phyloP scores from a whole-genome alignment of 2,113 vertebrate genomes.

The Odontophorus gujanensis region DNA sequence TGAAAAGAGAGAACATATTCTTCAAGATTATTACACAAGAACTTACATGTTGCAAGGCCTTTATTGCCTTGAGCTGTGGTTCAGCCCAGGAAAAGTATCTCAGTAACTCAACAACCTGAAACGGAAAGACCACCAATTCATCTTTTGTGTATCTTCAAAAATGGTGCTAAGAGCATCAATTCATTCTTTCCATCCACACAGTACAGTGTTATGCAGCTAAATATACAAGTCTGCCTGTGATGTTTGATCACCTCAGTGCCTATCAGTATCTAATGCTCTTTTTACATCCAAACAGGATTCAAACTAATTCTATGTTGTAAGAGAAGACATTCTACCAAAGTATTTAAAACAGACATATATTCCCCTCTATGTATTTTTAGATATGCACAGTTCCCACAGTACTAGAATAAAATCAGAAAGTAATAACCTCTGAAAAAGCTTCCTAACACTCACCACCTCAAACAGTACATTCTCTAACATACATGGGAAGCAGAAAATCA shows the following conservation, averaged over 20 bases:
- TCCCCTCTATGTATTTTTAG: background rate
- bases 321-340: background rate
- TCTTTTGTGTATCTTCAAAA: background rate
- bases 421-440: background rate
- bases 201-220: background rate
- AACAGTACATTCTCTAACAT: background rate
- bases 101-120: conserved; percentile 94
- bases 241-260: background rate
- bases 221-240: background rate
- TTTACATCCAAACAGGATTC: background rate
- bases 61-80: conserved; percentile 96
- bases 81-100: conserved; percentile 99
- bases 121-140: conserved; percentile 23
- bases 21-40: background rate
- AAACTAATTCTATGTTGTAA: background rate
- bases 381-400: background rate
- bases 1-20: background rate
- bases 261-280: background rate
- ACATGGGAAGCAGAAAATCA: background rate
- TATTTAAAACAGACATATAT: background rate
- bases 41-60: conserved; percentile 96
- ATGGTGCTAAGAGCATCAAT: background rate
- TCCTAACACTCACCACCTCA: background rate
- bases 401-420: background rate
- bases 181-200: background rate